Conservation (phyloP, 2,797 vertebrate species). For the Falco rusticolus region DNA sequence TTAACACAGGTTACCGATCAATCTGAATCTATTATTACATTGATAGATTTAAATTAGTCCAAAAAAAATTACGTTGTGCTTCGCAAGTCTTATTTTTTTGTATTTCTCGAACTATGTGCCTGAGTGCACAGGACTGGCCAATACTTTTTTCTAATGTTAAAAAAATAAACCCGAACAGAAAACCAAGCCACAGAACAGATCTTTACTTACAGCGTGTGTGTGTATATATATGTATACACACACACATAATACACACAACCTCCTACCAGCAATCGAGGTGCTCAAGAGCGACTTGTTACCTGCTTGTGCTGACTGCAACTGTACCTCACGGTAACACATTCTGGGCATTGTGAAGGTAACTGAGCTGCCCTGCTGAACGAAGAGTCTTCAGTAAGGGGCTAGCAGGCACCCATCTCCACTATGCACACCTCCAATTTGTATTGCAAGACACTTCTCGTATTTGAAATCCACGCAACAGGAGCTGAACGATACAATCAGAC, state of each 20-base stretch:
- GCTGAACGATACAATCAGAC: not conserved
- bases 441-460: not conserved
- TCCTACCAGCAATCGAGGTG: not conserved
- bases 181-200: not conserved
- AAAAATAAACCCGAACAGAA: not conserved
- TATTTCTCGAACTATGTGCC: not conserved
- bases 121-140: not conserved
- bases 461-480: accelerated
- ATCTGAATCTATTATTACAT: not conserved
- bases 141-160: not conserved
- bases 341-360: too few relatives aligned
- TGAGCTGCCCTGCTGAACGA: too few relatives aligned
- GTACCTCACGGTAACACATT: not conserved
- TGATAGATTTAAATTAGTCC: not conserved
- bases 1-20: not conserved
- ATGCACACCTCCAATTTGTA: not conserved
- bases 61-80: not conserved
- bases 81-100: too few relatives aligned
- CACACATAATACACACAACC: too few relatives aligned
- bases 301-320: not conserved
- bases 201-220: not conserved
- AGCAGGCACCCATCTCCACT: not conserved
- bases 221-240: not conserved
- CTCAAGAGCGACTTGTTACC: not conserved
- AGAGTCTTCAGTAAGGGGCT: not conserved